Base-by-base conservation (phyloP, 1,140 invertebrate genomes). In the Drosophila rufa region DNA sequence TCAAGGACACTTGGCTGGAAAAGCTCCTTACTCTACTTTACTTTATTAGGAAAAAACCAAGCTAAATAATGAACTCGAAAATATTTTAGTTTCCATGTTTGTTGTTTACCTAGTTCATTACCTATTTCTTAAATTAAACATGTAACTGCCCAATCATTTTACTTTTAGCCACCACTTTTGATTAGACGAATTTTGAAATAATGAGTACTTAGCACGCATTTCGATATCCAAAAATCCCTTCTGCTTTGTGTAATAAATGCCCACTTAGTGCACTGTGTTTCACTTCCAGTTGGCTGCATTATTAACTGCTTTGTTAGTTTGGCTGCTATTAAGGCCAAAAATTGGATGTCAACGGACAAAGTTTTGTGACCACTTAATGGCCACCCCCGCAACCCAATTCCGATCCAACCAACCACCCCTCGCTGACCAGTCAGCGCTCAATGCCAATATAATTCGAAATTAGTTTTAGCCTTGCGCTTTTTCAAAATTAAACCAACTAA, bases 361-460 rank as follows among this genome's bases (percentile, higher is more conserved):
- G 75, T 77, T 77, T 77, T 74, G 43, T 46, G 64, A 83, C 80
- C 85, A 89, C 80, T 89, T 68, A 84, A 89, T 89, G 80, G 77
- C 42, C 55, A 33, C 47, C 22, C 12, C 38, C 46, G n/a, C 65
- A 14, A 38, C 17, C 58, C 55, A 33, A 59, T 43, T 25, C 45
- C 59, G 19, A 53, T 30, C 46, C 33, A 40, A 19, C 19, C 19
- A 19, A 19, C 7, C 2, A 2, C 33, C 3, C 43, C 9, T 11
- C 46, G 7, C 12, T 53, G 61, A 67, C 38, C 62, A 55, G 40
- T 46, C 67, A 46, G 38, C 59, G 59, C 22, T 73, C 80, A 80
- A 78, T 84, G 78, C 85, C 84, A 89, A 90, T 40, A 89, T 89
- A 79, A 90, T 90, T 78, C 70, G 77, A 89, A 89, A 89, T 89